Evolutionary conservation across 2,797 vertebrate species (phyloP), one percentile per base, ranked within the genome.

Genomic region (Micrastur ruficollis): DNA sequence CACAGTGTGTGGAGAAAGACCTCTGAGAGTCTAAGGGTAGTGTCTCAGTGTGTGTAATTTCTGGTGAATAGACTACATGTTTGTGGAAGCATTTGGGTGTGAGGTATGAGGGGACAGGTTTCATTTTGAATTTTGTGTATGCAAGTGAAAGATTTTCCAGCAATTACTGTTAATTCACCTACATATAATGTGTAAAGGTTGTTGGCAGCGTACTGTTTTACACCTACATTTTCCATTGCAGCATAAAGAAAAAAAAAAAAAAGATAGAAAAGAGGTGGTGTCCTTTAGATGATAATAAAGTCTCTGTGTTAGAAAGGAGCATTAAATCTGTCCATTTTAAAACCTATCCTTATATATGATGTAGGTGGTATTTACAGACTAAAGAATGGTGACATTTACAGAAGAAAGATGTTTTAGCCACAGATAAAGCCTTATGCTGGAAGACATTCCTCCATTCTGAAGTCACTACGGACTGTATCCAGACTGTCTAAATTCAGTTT

Each of bases 381-480:
- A 94, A 95, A 97, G 78, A 97, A 72, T 31, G 36, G 52, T 97
- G 96, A 94, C 82, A 97, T 97, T 97, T 98, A 87, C 86, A 80
- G 71, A 81, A 95, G 93, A 97, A 97, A 94, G 81, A 71, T 8
- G 1, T 53, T 80, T 95, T 95, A 92, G 59, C 29, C 9, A 49
- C 40, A 52, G 46, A 90, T 91, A 94, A 65, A 74, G 88, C 32
- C 42, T 80, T 92, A 53, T 61, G 25, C 25, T 86, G 82, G 53
- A 88, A 85, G 95, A 91, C 42, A 76, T 72, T 93, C 65, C 49
- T 88, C 76, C 34, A 44, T 56, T 85, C 74, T 93, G 67, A 95
- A 95, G 56, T 63, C 42, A 80, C 80, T 73, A 34, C 9, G 5
- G 56, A 40, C 42, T 2, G 0, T 67, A 71, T 47, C 31, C 25